phyloP scores from a whole-genome alignment of 1,140 invertebrate species.

The Asbolus verrucosus region DNA sequence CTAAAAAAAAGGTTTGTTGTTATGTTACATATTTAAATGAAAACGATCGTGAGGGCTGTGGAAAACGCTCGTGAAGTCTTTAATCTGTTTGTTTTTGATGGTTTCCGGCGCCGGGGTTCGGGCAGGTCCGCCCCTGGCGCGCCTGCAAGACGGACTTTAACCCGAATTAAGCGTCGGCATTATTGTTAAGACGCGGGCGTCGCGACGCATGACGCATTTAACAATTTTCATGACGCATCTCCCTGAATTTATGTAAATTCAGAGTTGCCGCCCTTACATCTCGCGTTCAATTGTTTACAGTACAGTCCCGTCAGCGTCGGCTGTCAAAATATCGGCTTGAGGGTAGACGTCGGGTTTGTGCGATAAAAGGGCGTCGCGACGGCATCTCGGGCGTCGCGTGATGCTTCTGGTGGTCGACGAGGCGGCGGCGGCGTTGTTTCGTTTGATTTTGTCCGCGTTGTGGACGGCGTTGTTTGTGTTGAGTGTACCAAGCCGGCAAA shows the following conservation, averaged over 20 bases:
- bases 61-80: too few relatives aligned
- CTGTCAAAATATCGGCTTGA: not conserved
- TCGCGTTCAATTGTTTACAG: slow-evolving; percentile 41
- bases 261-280: slow-evolving; percentile 41
- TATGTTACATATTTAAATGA: too few relatives aligned
- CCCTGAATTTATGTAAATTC: slow-evolving; percentile 51
- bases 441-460: not conserved
- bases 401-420: not conserved
- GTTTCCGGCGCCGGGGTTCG: not conserved
- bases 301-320: slow-evolving; percentile 33
- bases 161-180: not conserved
- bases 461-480: slow-evolving; percentile 2
- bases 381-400: not conserved
- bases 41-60: too few relatives aligned
- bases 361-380: slow-evolving; percentile 3
- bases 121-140: too few relatives aligned
- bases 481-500: slow-evolving; percentile 60
- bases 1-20: too few relatives aligned
- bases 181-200: slow-evolving; percentile 19
- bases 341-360: not conserved
- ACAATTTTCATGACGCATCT: slow-evolving; percentile 43
- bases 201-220: slow-evolving; percentile 32
- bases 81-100: too few relatives aligned
- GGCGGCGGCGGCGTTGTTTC: not conserved
- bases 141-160: not conserved